Percentiles rank a stretch among this genome's conserved stretches.
phyloP scores from a whole-genome alignment of 1,140 invertebrate genomes.

The Pomacea maculata region DNA sequence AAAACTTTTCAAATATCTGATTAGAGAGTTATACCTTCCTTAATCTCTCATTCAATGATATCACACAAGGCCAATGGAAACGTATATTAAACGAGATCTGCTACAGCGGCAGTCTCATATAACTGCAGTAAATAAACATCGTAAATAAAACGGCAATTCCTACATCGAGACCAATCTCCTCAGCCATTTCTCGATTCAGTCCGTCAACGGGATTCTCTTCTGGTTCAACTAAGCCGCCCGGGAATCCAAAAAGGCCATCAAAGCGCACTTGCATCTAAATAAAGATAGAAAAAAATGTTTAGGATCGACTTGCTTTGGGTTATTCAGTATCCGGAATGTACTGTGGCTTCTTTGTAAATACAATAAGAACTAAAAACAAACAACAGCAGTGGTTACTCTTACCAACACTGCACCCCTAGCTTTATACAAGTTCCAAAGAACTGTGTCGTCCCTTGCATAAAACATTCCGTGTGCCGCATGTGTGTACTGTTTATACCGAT shows the following conservation, averaged over 20 bases:
- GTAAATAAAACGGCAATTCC: background rate
- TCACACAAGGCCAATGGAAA: no score
- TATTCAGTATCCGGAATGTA: background rate
- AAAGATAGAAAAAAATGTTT: conserved; percentile 29
- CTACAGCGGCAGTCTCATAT: no score
- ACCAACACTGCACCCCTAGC: conserved; percentile 46
- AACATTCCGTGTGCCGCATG: conserved; percentile 62
- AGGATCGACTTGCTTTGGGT: background rate
- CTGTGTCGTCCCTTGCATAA: conserved; percentile 40
- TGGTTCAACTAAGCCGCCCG: conserved; percentile 69
- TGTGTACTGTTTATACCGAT: conserved; percentile 26
- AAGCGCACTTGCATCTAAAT: conserved; percentile 71
- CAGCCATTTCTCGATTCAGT: conserved; percentile 69
- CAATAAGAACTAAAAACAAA: background rate
- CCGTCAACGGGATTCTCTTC: conserved; percentile 64
- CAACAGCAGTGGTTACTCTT: background rate
- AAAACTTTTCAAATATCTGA: no score
- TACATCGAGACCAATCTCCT: conserved; percentile 69
- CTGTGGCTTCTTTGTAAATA: no score
- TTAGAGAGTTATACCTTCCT: no score
- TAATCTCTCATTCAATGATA: no score
- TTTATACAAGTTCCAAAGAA: conserved; percentile 50
- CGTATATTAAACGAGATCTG: no score
- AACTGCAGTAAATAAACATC: background rate
- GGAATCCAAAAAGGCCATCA: conserved; percentile 73